Evolutionary conservation across 2,888 invertebrate species (phyloP).

Genomic region (Campaea margaritaria): DNA sequence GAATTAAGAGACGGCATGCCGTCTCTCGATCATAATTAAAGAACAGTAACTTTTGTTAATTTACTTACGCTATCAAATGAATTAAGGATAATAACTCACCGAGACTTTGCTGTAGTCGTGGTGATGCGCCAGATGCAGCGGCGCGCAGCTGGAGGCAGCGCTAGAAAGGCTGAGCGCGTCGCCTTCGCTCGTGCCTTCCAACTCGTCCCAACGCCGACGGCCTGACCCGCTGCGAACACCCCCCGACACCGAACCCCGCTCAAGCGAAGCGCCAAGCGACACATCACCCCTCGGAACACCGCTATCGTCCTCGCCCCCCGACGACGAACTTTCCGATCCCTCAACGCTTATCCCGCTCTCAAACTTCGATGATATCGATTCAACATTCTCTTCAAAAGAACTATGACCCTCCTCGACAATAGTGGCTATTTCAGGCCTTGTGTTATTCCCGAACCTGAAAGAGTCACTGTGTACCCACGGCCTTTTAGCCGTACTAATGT

Average conservation of each 20-base stretch:
- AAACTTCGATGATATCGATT: slow-evolving; percentile 65
- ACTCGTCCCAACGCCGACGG: slow-evolving; percentile 79
- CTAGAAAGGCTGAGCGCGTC: slow-evolving; percentile 81
- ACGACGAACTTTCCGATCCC: slow-evolving; percentile 71
- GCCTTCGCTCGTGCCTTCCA: slow-evolving; percentile 76
- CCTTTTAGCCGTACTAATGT: slow-evolving; percentile 70
- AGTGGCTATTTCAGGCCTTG: slow-evolving; percentile 58
- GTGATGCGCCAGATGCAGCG: slow-evolving; percentile 73
- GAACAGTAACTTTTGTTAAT: neutral
- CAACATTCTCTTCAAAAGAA: slow-evolving; percentile 58
- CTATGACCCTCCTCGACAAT: slow-evolving; percentile 61
- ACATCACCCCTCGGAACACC: slow-evolving; percentile 75
- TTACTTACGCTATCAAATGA: neutral
- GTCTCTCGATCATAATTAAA: no score
- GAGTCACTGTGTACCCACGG: slow-evolving; percentile 81
- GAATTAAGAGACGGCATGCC: no score
- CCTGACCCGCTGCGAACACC: slow-evolving; percentile 84
- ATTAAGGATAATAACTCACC: slow-evolving; percentile 62
- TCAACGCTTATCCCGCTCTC: slow-evolving; percentile 76
- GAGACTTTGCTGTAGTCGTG: slow-evolving; percentile 80
- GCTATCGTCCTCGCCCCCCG: slow-evolving; percentile 71
- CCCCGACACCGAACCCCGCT: slow-evolving; percentile 76
- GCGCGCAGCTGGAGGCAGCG: slow-evolving; percentile 79
- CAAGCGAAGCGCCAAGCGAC: slow-evolving; percentile 82
- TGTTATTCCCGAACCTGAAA: slow-evolving; percentile 69